Conservation (phyloP, 1,140 invertebrate species). For the Carposina sasakii region DNA sequence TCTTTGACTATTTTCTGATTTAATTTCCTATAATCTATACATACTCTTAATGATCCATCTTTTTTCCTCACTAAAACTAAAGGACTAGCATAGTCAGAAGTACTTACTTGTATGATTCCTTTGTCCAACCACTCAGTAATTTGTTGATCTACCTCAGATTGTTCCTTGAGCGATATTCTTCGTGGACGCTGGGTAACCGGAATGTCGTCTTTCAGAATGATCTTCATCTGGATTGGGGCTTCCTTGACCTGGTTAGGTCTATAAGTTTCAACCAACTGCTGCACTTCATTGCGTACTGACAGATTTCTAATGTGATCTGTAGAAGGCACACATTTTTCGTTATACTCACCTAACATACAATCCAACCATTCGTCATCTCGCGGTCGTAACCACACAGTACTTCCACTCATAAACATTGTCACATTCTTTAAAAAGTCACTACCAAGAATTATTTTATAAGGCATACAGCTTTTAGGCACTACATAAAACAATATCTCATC, state of each 20-base stretch:
- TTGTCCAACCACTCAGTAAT: constrained; percentile 21
- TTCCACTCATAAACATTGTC: background rate
- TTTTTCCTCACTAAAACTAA: constrained; percentile 22
- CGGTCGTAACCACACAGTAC: background rate
- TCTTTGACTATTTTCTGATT: constrained; percentile 13
- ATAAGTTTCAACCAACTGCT: constrained; percentile 1
- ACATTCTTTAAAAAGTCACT: background rate
- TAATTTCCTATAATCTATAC: constrained; percentile 17
- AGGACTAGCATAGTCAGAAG: constrained; percentile 24
- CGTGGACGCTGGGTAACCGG: constrained; percentile 22
- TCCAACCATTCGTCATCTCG: background rate
- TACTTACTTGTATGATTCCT: constrained; percentile 3
- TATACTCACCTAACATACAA: too few relatives aligned
- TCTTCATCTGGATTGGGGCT: constrained; percentile 18
- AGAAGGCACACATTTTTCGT: background rate
- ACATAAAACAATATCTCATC: background rate
- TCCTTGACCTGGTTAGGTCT: constrained; percentile 5
- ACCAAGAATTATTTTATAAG: background rate
- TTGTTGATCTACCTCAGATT: constrained; percentile 16
- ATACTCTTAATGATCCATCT: constrained; percentile 8
- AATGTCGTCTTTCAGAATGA: constrained; percentile 20
- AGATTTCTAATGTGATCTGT: background rate
- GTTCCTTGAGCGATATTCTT: constrained; percentile 14
- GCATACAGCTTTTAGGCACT: background rate
- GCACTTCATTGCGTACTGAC: background rate